Percentiles rank a stretch among this genome's conserved stretches.
Conservation (phyloP, 1,140 invertebrate genomes). For the Chironomus striatipennis region DNA sequence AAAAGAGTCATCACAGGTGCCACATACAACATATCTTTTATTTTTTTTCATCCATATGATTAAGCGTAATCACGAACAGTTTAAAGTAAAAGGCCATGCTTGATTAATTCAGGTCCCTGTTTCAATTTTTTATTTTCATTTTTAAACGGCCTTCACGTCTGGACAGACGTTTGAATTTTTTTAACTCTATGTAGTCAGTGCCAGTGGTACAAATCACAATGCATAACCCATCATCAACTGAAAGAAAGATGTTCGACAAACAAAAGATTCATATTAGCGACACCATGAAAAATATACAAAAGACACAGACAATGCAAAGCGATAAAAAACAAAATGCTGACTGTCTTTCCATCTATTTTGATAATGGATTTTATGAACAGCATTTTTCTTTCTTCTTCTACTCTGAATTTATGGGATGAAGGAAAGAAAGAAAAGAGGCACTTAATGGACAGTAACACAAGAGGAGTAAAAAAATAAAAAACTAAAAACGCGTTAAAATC, state of each 20-base stretch:
- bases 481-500: no score
- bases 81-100: not conserved
- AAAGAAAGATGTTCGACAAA: not conserved
- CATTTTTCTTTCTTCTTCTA: no score
- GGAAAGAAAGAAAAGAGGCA: no score
- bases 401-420: no score
- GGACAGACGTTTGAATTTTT: not conserved
- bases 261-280: not conserved
- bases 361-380: no score
- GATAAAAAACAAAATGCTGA: no score
- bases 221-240: not conserved
- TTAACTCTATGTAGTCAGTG: not conserved
- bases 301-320: no score
- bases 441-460: no score
- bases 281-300: no score
- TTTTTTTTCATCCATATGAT: constrained; percentile 1
- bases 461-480: no score
- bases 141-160: not conserved
- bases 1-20: not conserved
- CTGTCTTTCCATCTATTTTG: no score
- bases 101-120: constrained; percentile 12
- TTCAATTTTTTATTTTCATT: not conserved
- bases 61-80: constrained; percentile 5
- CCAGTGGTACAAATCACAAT: not conserved
- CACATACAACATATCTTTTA: not conserved